Base-by-base conservation (phyloP, 2,888 invertebrate genomes). In the Venustoraphidia nigricollis region DNA sequence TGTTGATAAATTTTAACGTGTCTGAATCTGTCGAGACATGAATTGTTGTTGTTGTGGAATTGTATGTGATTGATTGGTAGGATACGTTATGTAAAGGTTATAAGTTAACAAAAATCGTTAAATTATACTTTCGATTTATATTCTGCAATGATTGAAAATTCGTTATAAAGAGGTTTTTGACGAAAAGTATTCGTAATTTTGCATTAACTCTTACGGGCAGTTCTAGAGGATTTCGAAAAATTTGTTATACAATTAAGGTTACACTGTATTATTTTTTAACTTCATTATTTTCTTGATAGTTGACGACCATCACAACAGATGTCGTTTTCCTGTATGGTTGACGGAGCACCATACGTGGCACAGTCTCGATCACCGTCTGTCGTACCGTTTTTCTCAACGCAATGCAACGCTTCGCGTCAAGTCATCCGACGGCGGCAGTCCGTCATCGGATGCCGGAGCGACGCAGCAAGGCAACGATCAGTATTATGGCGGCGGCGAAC, bases 331-430 rank as follows among this genome's bases (percentile, higher is more conserved):
- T 0, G 62, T 71, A 10, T 88, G 87, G 86, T 77, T 87, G 52
- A 81, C 82, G 53, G 77, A 80, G 47, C 84, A 84, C 59, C 83
- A 83, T 65, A 81, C 82, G 56, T 88, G 87, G 88, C 77, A 81
- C 64, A 82, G 83, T 50, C 65, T 88, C 50, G 85, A 87, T 59
- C 81, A 83, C 57, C 70, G 75, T 17, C 79, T 77, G 60, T 78
- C 76, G 51, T 85, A 82, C 66, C 82, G 79, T 58, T 83, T 84
- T 61, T 81, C 82, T 11, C 81, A 77, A 51, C 76, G 79, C 56
- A 83, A 84, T 58, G 81, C 83, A 1, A 83, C 83, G 2, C 68
- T 85, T 47, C 65, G 65, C 48, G 66, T 67, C 27, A 52, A 66
- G 10, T 47, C 44, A 14, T 10, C 34, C 10, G 41, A 36, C 34